phyloP scores from a whole-genome alignment of 2,113 vertebrate genomes.

The Baryphthengus martii region DNA sequence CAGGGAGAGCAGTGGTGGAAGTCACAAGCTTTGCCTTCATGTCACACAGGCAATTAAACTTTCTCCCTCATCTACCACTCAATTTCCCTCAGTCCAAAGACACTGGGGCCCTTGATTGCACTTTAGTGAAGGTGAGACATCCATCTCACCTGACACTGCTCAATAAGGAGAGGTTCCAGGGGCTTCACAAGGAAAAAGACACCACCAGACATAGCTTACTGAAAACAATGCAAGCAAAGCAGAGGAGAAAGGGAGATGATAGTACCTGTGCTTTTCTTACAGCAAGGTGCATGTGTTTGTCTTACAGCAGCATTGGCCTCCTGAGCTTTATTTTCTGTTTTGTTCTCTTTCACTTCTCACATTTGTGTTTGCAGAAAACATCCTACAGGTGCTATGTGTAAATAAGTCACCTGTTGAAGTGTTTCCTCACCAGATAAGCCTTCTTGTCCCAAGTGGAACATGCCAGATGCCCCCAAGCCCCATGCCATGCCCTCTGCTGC shows the following conservation, averaged over 20 bases:
- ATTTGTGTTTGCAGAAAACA: background rate
- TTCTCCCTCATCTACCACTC: background rate
- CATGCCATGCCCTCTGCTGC: background rate
- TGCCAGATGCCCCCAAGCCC: background rate
- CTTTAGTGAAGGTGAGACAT: background rate
- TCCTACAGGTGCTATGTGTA: background rate
- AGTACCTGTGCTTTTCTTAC: background rate
- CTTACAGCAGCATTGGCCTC: background rate
- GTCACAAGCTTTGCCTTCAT: background rate
- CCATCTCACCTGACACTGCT: background rate
- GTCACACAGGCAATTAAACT: background rate
- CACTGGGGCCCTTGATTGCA: background rate
- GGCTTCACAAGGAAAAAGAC: background rate
- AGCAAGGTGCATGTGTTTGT: fast-evolving
- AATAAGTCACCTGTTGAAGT: background rate
- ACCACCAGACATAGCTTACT: background rate
- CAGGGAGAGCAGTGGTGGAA: background rate
- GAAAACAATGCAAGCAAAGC: background rate
- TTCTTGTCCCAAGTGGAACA: background rate
- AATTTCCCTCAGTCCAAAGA: background rate
- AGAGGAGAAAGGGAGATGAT: background rate
- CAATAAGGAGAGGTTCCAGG: background rate
- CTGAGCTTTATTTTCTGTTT: background rate
- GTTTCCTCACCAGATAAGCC: background rate
- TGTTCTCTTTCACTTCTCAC: background rate